Evolutionary conservation across 1,140 invertebrate genomes (phyloP).

Genomic region (Brachionus asplanchnoidis): DNA sequence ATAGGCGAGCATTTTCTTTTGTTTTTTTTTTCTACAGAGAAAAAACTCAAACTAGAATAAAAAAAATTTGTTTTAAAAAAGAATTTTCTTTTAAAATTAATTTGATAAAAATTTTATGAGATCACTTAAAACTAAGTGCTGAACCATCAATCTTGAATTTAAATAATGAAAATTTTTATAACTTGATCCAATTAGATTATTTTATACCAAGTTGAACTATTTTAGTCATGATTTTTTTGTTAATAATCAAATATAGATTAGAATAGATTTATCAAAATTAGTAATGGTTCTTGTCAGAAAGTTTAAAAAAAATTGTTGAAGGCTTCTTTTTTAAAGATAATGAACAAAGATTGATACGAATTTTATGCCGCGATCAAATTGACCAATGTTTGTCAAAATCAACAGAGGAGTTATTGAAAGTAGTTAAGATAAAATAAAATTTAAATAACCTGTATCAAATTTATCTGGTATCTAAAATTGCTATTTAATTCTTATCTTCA

Average conservation of each 20-base stretch:
- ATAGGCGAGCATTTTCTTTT: too few relatives aligned
- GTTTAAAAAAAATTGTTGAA: neutral
- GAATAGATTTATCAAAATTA: neutral
- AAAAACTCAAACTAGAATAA: too few relatives aligned
- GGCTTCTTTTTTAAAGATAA: neutral
- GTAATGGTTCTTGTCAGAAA: neutral
- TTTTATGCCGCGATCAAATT: neutral
- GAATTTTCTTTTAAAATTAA: too few relatives aligned
- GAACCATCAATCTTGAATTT: neutral
- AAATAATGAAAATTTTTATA: neutral
- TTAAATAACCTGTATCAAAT: neutral
- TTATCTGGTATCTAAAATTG: neutral
- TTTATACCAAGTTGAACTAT: neutral
- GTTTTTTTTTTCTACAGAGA: too few relatives aligned
- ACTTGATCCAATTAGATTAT: too few relatives aligned
- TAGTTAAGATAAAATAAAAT: neutral
- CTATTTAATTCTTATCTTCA: constrained; percentile 9
- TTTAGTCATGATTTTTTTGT: neutral
- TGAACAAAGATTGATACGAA: neutral
- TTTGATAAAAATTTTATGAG: too few relatives aligned
- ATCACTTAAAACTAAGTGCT: neutral
- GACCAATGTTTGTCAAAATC: neutral
- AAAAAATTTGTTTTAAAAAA: too few relatives aligned
- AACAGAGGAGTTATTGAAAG: neutral
- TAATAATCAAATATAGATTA: neutral